phyloP scores from a whole-genome alignment of 2,113 vertebrate genomes.

The Eclectus roratus region DNA sequence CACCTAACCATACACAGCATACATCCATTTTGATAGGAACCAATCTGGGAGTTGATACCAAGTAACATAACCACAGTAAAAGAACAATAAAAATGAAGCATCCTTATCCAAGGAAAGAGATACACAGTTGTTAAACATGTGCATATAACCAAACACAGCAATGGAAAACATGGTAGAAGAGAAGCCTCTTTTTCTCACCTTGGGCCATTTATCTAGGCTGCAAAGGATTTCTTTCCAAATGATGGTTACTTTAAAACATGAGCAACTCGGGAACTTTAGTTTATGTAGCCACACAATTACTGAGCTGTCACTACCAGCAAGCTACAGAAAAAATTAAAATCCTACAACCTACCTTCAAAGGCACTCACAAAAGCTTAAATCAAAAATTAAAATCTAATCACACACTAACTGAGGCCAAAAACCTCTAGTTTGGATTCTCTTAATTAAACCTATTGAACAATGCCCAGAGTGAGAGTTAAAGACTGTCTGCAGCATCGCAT shows the following conservation, averaged over 20 bases:
- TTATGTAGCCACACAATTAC: not conserved
- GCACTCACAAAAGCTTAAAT: not conserved
- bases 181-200: not conserved
- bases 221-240: not conserved
- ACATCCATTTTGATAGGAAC: not conserved
- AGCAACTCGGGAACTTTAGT: not conserved
- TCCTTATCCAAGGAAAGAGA: not conserved
- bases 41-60: rapidly evolving
- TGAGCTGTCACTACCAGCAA: not conserved
- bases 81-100: not conserved
- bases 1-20: not conserved
- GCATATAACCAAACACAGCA: not conserved
- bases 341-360: not conserved
- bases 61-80: not conserved
- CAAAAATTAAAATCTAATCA: not conserved
- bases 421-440: not conserved
- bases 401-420: not conserved
- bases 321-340: not conserved
- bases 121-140: rapidly evolving
- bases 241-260: not conserved
- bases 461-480: not conserved
- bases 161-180: not conserved
- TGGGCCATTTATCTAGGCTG: not conserved
- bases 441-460: conserved; percentile 4
- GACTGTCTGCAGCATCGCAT: not conserved